Evolutionary conservation across 1,140 invertebrate genomes (phyloP).

Genomic region (Dermatophagoides farinae): DNA sequence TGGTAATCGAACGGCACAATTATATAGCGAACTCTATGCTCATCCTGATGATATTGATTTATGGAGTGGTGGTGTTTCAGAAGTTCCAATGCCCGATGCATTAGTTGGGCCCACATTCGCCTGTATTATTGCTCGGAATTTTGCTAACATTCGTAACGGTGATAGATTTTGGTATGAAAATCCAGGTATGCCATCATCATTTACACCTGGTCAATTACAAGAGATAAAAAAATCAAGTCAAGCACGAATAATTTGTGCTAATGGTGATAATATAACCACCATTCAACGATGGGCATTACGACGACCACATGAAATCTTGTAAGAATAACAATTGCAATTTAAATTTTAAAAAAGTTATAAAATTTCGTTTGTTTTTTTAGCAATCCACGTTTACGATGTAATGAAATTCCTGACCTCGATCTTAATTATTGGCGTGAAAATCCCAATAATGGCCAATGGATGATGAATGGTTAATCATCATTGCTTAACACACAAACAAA

Average conservation of each 20-base stretch:
- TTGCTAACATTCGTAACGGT: constrained; percentile 42
- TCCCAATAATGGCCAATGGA: constrained; percentile 3
- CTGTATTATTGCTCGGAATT: constrained; percentile 36
- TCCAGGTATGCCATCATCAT: constrained; percentile 15
- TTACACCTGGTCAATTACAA: constrained; percentile 22
- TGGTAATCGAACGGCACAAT: constrained; percentile 19
- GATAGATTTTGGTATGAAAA: constrained; percentile 22
- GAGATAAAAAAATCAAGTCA: constrained; percentile 23
- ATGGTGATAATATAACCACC: constrained; percentile 23
- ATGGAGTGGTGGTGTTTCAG: constrained; percentile 47
- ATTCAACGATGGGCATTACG: constrained; percentile 25
- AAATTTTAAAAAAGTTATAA: constrained; percentile 3
- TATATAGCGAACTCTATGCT: constrained; percentile 20
- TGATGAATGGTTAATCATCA: neutral
- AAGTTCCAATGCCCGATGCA: constrained; percentile 57
- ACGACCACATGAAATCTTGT: constrained; percentile 20
- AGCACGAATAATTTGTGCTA: constrained; percentile 24
- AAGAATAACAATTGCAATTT: constrained; percentile 14
- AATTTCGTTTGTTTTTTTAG: constrained; percentile 9
- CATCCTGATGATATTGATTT: constrained; percentile 29
- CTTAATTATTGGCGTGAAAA: constrained; percentile 18
- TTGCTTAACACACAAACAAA: neutral
- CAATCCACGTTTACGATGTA: constrained; percentile 18
- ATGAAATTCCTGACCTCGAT: constrained; percentile 17
- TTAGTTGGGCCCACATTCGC: constrained; percentile 68